Base-by-base conservation (phyloP, 2,888 invertebrate species). In the Globia sparganii region DNA sequence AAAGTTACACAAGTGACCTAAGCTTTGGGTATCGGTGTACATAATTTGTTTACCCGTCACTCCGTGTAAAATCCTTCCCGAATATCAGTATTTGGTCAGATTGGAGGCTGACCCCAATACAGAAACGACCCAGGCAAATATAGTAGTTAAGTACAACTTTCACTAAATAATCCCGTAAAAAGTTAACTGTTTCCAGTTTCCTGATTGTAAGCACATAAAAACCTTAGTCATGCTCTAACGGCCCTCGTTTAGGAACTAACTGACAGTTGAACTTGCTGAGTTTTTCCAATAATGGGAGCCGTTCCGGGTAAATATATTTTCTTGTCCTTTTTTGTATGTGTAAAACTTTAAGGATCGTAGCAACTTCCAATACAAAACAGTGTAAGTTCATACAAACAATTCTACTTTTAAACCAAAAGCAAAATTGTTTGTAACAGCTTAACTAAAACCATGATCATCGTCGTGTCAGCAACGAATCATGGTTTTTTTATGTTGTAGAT, bases 211-310 rank as follows among this genome's bases (percentile, higher is more conserved):
- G 21, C 18, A 49, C 31, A 46, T 56, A 79, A 78, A 84, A 69
- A 37, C 53, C 46, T 75, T 43, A 58, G 75, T 84, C 71, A 80
- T 84, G 58, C 43, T 34, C 68, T 64, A 71, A 74, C 28, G 46
- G 21, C 68, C 68, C 58, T 78, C 80, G 65, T 66, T 73, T 53
- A 68, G 28, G 9, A 66, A 65, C 83, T 34, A 56, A 71, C 80
- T 66, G 84, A 84, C 80, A 75, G 37, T 80, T 80, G 61, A 72
- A 84, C 84, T 84, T 80, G n/a, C 73, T 62, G 80, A 70, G 80
- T 73, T 70, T 71, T 68, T 61, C 70, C 49, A 82, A 68, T 84
- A 80, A 84, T 59, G 58, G 74, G 34, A 53, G 3, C 49, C 15
- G 15, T 84, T 70, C 59, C 64, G 61, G 56, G 37, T 37, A 15